A percentile compares a stretch with the other conserved stretches of the same genome.
Conservation (phyloP, 2,888 invertebrate genomes). For the Drosophila anomalata region DNA sequence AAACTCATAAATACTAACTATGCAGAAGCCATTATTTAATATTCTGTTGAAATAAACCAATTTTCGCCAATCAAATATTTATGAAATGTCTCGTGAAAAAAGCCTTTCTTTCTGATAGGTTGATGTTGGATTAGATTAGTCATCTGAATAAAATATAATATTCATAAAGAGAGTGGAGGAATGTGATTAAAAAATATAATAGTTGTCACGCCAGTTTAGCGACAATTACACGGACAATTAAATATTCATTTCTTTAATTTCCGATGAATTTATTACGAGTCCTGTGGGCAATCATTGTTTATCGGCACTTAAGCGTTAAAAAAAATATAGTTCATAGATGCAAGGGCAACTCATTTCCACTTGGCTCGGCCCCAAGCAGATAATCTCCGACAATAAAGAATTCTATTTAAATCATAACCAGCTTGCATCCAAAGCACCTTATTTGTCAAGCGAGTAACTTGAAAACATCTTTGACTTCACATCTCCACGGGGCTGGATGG, state of each 20-base stretch:
- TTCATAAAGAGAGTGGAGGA: slow-evolving; percentile 1
- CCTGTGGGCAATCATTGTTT: slow-evolving; percentile 2
- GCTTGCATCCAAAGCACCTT: slow-evolving; percentile 42
- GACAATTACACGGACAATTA: background rate
- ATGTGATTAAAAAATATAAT: background rate
- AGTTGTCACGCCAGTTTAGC: background rate
- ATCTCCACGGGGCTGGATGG: slow-evolving; percentile 35
- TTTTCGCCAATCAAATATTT: slow-evolving; percentile 2
- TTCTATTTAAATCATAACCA: slow-evolving; percentile 42
- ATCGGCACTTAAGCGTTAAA: background rate
- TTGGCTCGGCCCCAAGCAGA: slow-evolving; percentile 8
- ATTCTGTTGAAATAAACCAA: slow-evolving; percentile 2
- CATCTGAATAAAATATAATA: background rate
- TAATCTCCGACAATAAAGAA: slow-evolving; percentile 34
- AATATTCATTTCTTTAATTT: background rate
- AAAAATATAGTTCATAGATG: background rate
- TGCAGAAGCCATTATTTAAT: background rate
- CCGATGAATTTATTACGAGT: background rate
- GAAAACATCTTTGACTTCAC: slow-evolving; percentile 36
- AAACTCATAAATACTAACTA: background rate
- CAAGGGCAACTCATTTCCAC: slow-evolving; percentile 9
- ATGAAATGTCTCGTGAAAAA: background rate
- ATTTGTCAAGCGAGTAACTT: slow-evolving; percentile 49
- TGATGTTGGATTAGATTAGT: background rate
- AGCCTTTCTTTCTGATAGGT: background rate